phyloP scores from a whole-genome alignment of 2,888 invertebrate species.

The Caenorhabditis wallacei region DNA sequence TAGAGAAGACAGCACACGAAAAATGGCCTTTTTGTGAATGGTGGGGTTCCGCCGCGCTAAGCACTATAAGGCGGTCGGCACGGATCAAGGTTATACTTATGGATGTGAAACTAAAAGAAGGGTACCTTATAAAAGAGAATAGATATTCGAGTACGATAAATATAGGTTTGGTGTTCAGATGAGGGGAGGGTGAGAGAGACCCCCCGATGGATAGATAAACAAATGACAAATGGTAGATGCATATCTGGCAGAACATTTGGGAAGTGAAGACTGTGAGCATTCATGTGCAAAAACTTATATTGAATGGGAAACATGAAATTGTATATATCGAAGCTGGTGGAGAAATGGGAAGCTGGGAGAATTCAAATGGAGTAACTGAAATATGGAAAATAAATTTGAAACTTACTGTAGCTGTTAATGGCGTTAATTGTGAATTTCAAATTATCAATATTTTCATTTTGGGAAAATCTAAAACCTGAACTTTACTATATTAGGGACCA shows the following conservation, averaged over 20 bases:
- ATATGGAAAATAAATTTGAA: too few species aligned
- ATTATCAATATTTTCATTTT: too few species aligned
- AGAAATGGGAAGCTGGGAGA: too few species aligned
- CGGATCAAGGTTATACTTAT: slow-evolving; percentile 61
- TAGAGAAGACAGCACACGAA: slow-evolving; percentile 43
- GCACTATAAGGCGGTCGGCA: slow-evolving; percentile 54
- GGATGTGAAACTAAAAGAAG: slow-evolving; percentile 6
- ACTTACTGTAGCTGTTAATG: too few species aligned
- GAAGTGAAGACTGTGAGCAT: not conserved
- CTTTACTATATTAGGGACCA: too few species aligned
- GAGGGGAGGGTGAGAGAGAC: too few species aligned
- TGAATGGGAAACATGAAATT: too few species aligned
- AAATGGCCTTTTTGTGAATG: slow-evolving; percentile 22
- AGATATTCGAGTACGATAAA: slow-evolving; percentile 30
- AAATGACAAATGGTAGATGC: slow-evolving; percentile 17
- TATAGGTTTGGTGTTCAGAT: not conserved
- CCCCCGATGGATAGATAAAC: slow-evolving; percentile 42
- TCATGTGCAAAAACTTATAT: not conserved
- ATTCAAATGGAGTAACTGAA: too few species aligned
- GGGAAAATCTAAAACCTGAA: too few species aligned
- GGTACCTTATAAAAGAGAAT: slow-evolving; percentile 20
- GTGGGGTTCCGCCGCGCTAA: slow-evolving; percentile 22
- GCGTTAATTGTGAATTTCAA: too few species aligned
- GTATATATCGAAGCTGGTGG: too few species aligned
- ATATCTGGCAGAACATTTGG: slow-evolving; percentile 28